A percentile compares a stretch with the other conserved stretches of the same genome.
These are phyloP conservation scores for Branchellion lobata DNA, from an alignment of 2,888 invertebrate species.

Conservation along the genomic window DNA sequence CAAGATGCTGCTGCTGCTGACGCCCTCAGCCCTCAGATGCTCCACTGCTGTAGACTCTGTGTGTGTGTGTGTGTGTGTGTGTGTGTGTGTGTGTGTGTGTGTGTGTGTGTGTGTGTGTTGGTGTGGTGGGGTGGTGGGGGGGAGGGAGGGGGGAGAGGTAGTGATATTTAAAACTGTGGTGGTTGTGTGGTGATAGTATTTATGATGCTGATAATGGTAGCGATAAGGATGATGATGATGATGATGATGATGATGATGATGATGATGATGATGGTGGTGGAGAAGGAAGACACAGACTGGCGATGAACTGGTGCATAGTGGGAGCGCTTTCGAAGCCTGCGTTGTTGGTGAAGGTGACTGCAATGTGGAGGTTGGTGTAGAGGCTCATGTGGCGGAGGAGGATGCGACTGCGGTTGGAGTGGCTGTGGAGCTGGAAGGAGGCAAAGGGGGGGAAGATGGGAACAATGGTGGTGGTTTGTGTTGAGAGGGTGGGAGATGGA, in stretches of 20 bases:
- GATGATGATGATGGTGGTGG: too few relatives aligned
- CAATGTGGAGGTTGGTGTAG: conserved; percentile 49
- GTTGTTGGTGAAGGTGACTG: conserved; percentile 50
- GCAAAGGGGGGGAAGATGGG: background rate
- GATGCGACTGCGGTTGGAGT: background rate
- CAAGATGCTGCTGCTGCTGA: conserved; percentile 35
- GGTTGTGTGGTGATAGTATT: too few relatives aligned
- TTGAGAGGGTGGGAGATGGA: background rate
- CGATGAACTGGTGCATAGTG: conserved; percentile 44
- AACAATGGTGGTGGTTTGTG: background rate
- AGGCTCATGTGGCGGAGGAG: conserved; percentile 43
- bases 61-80: background rate
- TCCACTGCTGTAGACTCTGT: conserved; percentile 50
- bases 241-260: too few relatives aligned
- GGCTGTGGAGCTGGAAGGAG: background rate
- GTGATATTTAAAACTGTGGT: too few relatives aligned
- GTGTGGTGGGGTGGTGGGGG: background rate
- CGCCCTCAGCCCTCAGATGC: conserved; percentile 30
- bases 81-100: background rate
- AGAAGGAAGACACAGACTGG: conserved; percentile 50
- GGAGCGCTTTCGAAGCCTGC: conserved; percentile 49
- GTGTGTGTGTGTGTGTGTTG: background rate
- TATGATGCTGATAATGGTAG: too few relatives aligned
- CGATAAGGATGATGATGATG: too few relatives aligned
- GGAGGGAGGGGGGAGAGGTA: background rate